Evolutionary conservation across 2,888 invertebrate species (phyloP).

Genomic region (Eupeodes luniger): DNA sequence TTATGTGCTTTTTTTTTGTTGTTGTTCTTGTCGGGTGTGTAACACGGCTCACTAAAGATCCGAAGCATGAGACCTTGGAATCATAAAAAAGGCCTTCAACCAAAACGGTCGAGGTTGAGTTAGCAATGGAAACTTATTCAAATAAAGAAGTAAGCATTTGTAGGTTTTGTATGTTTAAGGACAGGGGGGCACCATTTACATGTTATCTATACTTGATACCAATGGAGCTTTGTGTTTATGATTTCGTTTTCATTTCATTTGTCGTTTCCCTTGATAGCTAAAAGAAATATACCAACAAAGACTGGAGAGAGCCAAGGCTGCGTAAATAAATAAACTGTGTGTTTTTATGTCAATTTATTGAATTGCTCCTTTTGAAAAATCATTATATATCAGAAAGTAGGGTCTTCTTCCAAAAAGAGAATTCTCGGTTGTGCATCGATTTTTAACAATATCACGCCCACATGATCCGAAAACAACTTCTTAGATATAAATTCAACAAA

Average conservation of each 20-base stretch:
- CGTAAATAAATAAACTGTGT: background rate
- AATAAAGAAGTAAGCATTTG: background rate
- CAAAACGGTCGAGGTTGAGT: slow-evolving; percentile 56
- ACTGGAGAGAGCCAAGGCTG: background rate
- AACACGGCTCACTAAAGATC: slow-evolving; percentile 40
- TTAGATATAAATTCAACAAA: too few species aligned
- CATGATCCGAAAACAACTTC: too few species aligned
- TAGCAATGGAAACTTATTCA: slow-evolving; percentile 34
- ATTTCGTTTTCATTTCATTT: slow-evolving; percentile 36
- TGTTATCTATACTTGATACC: too few species aligned
- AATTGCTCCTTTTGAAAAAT: background rate
- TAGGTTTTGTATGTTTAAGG: too few species aligned
- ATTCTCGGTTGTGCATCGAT: too few species aligned
- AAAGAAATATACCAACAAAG: slow-evolving; percentile 15
- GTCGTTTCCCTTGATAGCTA: slow-evolving; percentile 44
- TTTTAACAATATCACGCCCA: too few species aligned
- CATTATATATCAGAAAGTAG: too few species aligned
- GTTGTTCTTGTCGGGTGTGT: slow-evolving; percentile 42
- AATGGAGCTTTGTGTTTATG: background rate
- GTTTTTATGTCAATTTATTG: background rate
- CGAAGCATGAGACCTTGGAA: slow-evolving; percentile 43
- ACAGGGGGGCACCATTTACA: too few species aligned
- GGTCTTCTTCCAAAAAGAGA: too few species aligned
- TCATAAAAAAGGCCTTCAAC: slow-evolving; percentile 63
- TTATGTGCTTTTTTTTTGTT: slow-evolving; percentile 47